A percentile compares a stretch with the other conserved stretches of the same genome.
These are phyloP conservation scores for Cataglyphis rosenhaueri DNA, from an alignment of 2,888 invertebrate genomes.

Conservation along the genomic window DNA sequence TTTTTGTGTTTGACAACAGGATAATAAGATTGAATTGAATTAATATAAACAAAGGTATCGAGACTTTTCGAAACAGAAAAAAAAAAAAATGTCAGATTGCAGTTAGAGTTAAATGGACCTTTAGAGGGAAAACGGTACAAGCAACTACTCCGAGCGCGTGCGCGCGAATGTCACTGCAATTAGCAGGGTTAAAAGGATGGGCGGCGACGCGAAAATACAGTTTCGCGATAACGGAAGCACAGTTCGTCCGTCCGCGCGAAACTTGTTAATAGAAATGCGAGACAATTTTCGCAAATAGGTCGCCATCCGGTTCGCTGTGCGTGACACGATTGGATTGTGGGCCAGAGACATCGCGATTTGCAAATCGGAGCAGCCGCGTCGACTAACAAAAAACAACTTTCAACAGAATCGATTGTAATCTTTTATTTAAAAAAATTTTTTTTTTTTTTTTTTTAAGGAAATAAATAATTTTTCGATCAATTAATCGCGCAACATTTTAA, in stretches of 20 bases:
- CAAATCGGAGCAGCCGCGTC: slow-evolving; percentile 34
- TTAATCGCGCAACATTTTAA: not conserved
- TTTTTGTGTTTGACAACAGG: not conserved
- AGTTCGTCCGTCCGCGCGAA: slow-evolving; percentile 50
- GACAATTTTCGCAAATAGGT: slow-evolving; percentile 55
- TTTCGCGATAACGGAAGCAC: slow-evolving; percentile 49
- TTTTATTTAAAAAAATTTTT: not conserved
- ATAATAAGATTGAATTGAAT: not conserved
- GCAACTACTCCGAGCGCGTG: not conserved
- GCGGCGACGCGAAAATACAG: slow-evolving; percentile 52
- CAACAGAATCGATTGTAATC: not conserved
- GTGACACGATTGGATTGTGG: slow-evolving; percentile 44
- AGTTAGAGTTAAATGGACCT: slow-evolving; percentile 13
- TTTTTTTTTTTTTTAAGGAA: not conserved
- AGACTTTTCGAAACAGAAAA: not conserved
- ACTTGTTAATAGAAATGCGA: slow-evolving; percentile 62
- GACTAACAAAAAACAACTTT: slow-evolving; percentile 24
- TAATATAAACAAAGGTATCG: not conserved
- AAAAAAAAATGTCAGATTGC: slow-evolving; percentile 1
- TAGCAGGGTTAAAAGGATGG: slow-evolving; percentile 44
- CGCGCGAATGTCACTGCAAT: slow-evolving; percentile 33
- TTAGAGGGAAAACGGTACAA: slow-evolving; percentile 14
- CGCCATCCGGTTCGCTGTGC: slow-evolving; percentile 29
- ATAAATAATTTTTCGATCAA: not conserved
- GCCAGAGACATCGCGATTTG: slow-evolving; percentile 40